Base-by-base conservation (phyloP, 2,888 invertebrate genomes). In the Lysandra coridon region DNA sequence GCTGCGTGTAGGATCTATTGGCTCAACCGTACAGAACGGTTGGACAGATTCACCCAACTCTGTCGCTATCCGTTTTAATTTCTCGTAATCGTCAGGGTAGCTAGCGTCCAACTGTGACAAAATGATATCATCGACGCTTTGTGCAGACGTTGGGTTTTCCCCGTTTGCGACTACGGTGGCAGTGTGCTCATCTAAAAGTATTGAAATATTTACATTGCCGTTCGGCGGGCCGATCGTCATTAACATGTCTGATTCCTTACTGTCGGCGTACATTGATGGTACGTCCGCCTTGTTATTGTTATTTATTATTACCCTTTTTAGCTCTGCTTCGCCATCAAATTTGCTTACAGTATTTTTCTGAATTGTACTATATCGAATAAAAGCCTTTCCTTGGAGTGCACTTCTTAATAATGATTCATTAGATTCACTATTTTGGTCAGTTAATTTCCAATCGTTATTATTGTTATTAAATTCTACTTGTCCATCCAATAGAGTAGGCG, bases 381-480 rank as follows among this genome's bases (percentile, higher is more conserved):
- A 87, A 88, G 95, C 96, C 93, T 98, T 98, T 75, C 98, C 98
- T 89, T 98, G 98, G 82, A 98, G 95, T 12, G 98, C 98, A 87
- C 97, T 98, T 84, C 98, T 95, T 82, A 98, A 91, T 82, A 98
- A 91, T 53, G 98, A 98, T 87, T 98, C 98, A 33, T 97, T 95
- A 44, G 95, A 93, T 86, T 94, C 94, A 49, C 92, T 90, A 86
- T 97, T 97, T 89, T 97, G 96, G 87, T 97, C 96, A 80, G 96
- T 96, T 87, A 97, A 95, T 88, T 97, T 97, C 97, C 97, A 97
- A 89, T 97, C 97, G 89, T 97, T 97, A 89, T 97, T 97, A 87
- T 97, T 97, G 85, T 97, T 96, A 87, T 96, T 95, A 90, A 95
- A 95, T 95, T 95, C 94, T 78, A 89, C 89, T 88, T 90, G 91